Evolutionary conservation across 1,140 invertebrate genomes (phyloP).

Genomic region (Ladona fulva): DNA sequence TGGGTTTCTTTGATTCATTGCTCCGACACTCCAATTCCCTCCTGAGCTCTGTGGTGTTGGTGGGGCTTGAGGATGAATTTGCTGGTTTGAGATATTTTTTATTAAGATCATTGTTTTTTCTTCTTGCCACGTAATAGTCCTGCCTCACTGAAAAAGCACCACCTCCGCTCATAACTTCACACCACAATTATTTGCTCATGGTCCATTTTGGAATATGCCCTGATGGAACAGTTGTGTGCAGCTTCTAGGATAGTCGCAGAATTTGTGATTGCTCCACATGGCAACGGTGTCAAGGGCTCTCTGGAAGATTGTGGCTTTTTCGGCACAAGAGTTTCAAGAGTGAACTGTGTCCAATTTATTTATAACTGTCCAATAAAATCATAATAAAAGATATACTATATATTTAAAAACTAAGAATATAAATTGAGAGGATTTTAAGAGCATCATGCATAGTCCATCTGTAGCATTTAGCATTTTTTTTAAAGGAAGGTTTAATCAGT

Average conservation of each 20-base stretch:
- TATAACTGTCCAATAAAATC: background rate
- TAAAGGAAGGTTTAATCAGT: background rate
- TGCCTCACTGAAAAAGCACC: background rate
- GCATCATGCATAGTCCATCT: background rate
- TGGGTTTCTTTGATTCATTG: constrained; percentile 9
- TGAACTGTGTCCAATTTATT: constrained; percentile 7
- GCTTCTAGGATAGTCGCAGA: background rate
- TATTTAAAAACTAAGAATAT: background rate
- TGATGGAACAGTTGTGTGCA: background rate
- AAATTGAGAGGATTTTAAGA: background rate
- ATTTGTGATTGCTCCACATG: background rate
- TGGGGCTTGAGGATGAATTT: background rate
- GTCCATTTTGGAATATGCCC: background rate
- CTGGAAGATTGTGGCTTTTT: background rate
- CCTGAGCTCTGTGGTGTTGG: background rate
- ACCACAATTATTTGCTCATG: background rate
- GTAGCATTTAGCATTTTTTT: background rate
- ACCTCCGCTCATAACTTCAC: background rate
- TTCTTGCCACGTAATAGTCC: background rate
- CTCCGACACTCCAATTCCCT: background rate
- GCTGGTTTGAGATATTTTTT: background rate
- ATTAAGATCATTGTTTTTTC: background rate
- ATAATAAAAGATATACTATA: background rate
- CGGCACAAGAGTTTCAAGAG: constrained; percentile 2
- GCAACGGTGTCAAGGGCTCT: background rate